Evolutionary conservation across 2,113 vertebrate genomes (phyloP).

Genomic region (Porphyrio hochstetteri): DNA sequence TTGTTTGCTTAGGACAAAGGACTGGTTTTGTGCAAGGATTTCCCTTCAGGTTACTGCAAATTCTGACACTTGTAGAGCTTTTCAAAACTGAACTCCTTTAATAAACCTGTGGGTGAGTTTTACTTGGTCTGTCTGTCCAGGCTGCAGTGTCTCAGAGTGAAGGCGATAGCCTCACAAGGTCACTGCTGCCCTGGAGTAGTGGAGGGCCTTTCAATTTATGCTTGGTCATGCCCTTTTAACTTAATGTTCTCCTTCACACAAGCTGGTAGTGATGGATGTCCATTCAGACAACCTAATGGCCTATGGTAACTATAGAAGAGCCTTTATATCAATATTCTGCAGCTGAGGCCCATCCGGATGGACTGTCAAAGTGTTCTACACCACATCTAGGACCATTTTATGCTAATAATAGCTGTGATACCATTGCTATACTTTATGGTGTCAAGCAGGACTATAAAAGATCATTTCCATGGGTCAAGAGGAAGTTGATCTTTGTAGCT

Average conservation of each 20-base stretch:
- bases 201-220: constrained; percentile 56
- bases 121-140: not conserved
- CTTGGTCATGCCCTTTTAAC: constrained; percentile 60
- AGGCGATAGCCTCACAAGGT: not conserved
- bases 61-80: not conserved
- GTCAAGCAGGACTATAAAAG: not conserved
- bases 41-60: not conserved
- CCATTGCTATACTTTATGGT: not conserved
- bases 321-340: constrained; percentile 41
- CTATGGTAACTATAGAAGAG: constrained; percentile 37
- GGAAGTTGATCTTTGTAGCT: constrained; percentile 28
- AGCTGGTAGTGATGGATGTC: constrained; percentile 60
- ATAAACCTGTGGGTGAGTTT: not conserved
- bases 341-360: constrained; percentile 10
- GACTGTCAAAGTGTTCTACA: constrained; percentile 14
- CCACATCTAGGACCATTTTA: constrained; percentile 30
- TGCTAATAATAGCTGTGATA: constrained; percentile 36
- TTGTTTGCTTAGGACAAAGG: not conserved
- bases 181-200: constrained; percentile 13
- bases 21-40: not conserved
- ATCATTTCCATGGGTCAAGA: constrained; percentile 42
- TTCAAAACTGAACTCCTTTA: not conserved
- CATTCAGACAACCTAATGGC: constrained; percentile 59
- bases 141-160: not conserved
- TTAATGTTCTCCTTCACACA: constrained; percentile 63